A percentile compares a stretch with the other conserved stretches of the same genome.
These are phyloP conservation scores for Nematolebias whitei DNA, from an alignment of 2,113 vertebrate genomes.

Conservation along the genomic window DNA sequence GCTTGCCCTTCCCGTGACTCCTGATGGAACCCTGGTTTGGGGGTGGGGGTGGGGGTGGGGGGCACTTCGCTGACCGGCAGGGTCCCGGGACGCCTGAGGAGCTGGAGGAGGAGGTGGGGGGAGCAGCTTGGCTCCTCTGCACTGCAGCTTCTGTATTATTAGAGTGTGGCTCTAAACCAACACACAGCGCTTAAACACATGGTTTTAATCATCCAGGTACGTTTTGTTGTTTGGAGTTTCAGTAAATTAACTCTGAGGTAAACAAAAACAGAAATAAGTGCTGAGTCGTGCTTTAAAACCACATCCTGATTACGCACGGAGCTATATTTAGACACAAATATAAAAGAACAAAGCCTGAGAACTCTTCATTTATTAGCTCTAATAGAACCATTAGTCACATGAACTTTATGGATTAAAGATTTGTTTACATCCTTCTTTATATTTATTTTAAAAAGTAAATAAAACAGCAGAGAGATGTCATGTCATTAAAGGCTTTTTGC, in stretches of 20 bases:
- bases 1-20: conserved; percentile 83
- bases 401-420: no score
- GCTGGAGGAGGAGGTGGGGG: conserved; percentile 1
- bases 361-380: no score
- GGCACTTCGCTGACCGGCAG: conserved; percentile 47
- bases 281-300: no score
- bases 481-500: no score
- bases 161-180: conserved; percentile 1
- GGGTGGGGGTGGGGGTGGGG: conserved; percentile 36
- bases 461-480: no score
- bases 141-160: conserved; percentile 10
- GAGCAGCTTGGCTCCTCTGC: conserved; percentile 19
- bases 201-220: not conserved
- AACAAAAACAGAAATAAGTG: no score
- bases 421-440: no score
- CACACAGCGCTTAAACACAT: not conserved
- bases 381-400: no score
- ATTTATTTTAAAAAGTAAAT: no score
- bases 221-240: not conserved
- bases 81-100: conserved; percentile 58
- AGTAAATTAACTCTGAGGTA: not conserved
- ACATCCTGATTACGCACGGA: no score
- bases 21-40: conserved; percentile 54
- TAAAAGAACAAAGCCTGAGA: no score
- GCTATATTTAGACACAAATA: no score